Evolutionary conservation across 2,888 invertebrate species (phyloP), one percentile per base, ranked within the genome.

Genomic region (Amblyjoppa fuscipennis): DNA sequence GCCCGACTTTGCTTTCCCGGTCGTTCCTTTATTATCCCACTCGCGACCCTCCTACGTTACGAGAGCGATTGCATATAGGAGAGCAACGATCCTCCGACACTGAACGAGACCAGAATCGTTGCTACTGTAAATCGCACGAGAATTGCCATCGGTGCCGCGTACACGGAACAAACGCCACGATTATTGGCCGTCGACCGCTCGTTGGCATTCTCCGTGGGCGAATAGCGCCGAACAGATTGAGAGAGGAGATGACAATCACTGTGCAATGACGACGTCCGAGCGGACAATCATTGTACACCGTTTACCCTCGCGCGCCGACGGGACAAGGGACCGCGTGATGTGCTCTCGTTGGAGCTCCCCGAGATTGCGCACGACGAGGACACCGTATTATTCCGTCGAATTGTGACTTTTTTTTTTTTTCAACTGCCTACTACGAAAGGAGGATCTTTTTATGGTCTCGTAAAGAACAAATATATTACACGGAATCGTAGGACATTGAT

Each of bases 1-100:
- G 53, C 71, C 75, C 64, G 66, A 68, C 79, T 82, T 84, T 78
- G 81, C 79, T 84, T 84, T 73, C 84, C 86, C 79, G 79, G 82
- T 84, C 79, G 80, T 76, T 82, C 73, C 80, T 86, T 79, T 80
- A 85, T 85, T 75, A 88, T 85, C 83, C 77, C 77, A 85, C 80
- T 83, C 84, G 64, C 53, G 79, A 73, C 83, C 81, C 80, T 74
- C 87, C 79, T 81, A 83, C 76, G 73, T 81, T 64, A 25, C 69
- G 66, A 69, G 78, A 51, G 45, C 56, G 31, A 31, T 53, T 16
- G 38, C 49, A 56, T 34, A 66, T 61, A 69, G 56, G 41, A 68
- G 74, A 53, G n/a, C 28, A 59, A 66, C 66, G 45, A 70, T 66
- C 73, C 66, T 41, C 28, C 9, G 49, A 70, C 75, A 64, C 64